Conservation (phyloP, 2,888 invertebrate genomes). For the Dastarcus helophoroides region DNA sequence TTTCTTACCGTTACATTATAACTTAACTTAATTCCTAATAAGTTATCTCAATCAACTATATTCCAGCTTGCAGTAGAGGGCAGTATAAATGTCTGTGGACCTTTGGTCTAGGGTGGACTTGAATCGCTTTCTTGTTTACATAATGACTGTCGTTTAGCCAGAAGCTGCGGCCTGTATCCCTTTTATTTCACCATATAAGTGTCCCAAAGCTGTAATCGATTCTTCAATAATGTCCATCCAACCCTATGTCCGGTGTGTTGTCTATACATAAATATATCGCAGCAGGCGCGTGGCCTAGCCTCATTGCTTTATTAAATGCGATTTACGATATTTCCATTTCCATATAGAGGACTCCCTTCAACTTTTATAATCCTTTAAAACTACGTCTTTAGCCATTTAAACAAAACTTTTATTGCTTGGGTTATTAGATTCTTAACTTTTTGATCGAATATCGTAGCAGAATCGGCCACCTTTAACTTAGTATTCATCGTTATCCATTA, state of each 20-base stretch:
- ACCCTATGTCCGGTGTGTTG: conserved; percentile 15
- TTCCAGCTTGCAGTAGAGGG: too few species aligned
- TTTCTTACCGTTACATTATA: too few species aligned
- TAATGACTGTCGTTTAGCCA: conserved; percentile 35
- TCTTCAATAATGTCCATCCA: conserved; percentile 29
- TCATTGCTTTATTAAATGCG: conserved; percentile 22
- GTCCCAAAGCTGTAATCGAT: conserved; percentile 32
- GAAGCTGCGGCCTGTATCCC: conserved; percentile 29
- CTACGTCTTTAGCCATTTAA: too few species aligned
- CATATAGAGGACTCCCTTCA: too few species aligned
- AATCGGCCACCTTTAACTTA: conserved; percentile 13
- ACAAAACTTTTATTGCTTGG: too few species aligned
- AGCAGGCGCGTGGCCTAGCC: conserved; percentile 17
- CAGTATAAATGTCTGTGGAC: too few species aligned
- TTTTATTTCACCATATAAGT: conserved; percentile 33
- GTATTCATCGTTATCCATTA: conserved; percentile 13
- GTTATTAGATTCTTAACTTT: too few species aligned
- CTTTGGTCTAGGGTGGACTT: too few species aligned
- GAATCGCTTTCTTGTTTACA: conserved; percentile 35
- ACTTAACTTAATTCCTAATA: too few species aligned
- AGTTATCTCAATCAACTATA: too few species aligned
- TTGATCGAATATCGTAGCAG: too few species aligned
- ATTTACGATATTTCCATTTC: conserved; percentile 17
- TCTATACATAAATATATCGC: conserved; percentile 20
- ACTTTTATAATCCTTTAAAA: too few species aligned